Conservation (phyloP, 2,113 vertebrate species). For the Nesospiza acunhae region DNA sequence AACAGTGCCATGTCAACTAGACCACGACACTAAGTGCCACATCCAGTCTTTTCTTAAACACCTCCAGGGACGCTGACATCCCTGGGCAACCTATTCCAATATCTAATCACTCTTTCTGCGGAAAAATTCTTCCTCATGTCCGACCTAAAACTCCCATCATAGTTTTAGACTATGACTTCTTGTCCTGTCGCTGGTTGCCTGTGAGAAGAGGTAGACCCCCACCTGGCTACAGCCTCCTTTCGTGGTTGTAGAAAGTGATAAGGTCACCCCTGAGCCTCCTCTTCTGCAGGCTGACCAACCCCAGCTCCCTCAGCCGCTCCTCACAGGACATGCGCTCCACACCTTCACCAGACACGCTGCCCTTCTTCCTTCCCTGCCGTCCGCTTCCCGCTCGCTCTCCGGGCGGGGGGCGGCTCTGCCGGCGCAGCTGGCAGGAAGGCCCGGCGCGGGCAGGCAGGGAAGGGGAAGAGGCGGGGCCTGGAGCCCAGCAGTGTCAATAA, state of each 20-base stretch:
- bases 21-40: not conserved
- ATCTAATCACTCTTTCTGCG: not conserved
- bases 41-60: not conserved
- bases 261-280: not conserved
- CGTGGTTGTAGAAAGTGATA: not conserved
- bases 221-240: not conserved
- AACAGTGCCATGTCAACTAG: not conserved
- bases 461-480: slow-evolving; percentile 81
- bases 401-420: not conserved
- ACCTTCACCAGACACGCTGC: not conserved
- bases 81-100: not conserved
- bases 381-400: not conserved
- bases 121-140: not conserved
- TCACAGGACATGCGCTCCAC: not conserved
- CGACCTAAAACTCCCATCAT: not conserved
- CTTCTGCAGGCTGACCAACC: not conserved
- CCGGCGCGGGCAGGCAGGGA: slow-evolving; percentile 39
- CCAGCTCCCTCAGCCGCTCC: not conserved
- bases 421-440: slow-evolving; percentile 56
- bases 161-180: not conserved
- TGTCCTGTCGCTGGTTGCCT: not conserved
- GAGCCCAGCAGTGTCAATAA: slow-evolving; percentile 81
- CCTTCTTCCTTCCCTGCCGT: not conserved
- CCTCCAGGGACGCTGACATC: not conserved
- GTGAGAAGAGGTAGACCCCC: not conserved